These are phyloP conservation scores for Spea bombifrons DNA, from an alignment of 2,113 vertebrate species.

Conservation along the genomic window DNA sequence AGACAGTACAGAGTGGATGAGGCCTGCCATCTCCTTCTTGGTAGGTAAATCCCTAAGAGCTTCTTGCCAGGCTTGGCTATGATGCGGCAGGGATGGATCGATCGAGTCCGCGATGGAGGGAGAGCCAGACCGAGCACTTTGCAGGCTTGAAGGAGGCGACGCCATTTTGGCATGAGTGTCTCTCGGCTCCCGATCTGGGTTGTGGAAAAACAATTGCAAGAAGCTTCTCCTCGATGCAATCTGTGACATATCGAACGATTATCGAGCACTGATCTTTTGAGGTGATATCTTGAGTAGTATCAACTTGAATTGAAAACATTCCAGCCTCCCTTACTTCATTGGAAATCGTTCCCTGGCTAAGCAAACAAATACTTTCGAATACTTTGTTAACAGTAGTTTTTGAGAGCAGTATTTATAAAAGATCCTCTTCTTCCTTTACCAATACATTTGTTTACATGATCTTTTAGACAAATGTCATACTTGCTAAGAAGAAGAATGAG, in stretches of 20 bases:
- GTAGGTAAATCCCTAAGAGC: no score
- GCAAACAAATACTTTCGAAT: background rate
- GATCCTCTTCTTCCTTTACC: background rate
- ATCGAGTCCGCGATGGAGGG: no score
- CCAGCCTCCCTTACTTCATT: background rate
- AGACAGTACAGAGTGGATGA: no score
- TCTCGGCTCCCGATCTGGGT: no score
- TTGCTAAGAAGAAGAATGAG: slow-evolving; percentile 1
- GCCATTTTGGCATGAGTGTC: no score
- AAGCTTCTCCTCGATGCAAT: background rate
- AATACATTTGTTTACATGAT: slow-evolving; percentile 10
- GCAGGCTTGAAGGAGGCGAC: no score
- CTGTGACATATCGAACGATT: background rate
- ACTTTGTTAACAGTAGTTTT: background rate
- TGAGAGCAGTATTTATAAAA: background rate
- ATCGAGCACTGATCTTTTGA: slow-evolving; percentile 6
- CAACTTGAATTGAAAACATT: background rate
- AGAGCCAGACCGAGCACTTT: no score
- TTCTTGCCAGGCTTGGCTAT: no score
- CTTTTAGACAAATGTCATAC: slow-evolving; percentile 12
- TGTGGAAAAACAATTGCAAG: background rate
- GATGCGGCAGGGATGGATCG: no score
- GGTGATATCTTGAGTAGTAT: background rate
- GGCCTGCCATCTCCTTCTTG: no score
- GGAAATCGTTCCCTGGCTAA: background rate